Base-by-base conservation (phyloP, 2,888 invertebrate genomes). In the Bimastos eiseni region DNA sequence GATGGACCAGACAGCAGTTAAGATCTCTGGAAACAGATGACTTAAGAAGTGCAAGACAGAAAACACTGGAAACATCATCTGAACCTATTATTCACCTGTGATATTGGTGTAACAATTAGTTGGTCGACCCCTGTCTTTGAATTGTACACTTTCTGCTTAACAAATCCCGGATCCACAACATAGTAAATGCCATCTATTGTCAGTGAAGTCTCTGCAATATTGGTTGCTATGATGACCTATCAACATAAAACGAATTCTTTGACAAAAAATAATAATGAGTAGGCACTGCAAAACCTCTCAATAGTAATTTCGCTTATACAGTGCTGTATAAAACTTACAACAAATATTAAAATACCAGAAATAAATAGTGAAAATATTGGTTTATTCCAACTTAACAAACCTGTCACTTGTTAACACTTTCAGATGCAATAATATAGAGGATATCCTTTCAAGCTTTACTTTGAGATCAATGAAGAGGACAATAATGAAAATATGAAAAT, bases 131-230 rank as follows among this genome's bases (percentile, higher is more conserved):
- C 96, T 33, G 95, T 95, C 93, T 96, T 96, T 11, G 96, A 95
- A 95, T 98, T 99, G 94, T 99, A 99, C 0, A 99, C 98, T 95
- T 99, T 99, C 95, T 99, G 99, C 95, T 99, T 99, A 0, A 99
- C 99, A 95, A 99, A 99, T 0, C 99, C 99, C 0, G 99, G 99
- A 96, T 99, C 99, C 0, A 99, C 99, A 1, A 99, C 99, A 94
- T 99, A 99, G 95, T 97, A 99, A 92, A 99, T 99, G 0, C 99
- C 99, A 95, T 99, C 99, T 91, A 99, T 99, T 0, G 99, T 99
- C 34, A 99, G 96, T 13, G 99, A 99, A 0, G 99, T 99, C 95
- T 99, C 99, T 0, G 99, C 99, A 93, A 99, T 99, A 94, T 99
- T 99, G 2, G 99, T 99, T 0, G 99, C 99, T 92, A 99, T 99